phyloP scores from a whole-genome alignment of 2,113 vertebrate genomes.

The Platichthys flesus region DNA sequence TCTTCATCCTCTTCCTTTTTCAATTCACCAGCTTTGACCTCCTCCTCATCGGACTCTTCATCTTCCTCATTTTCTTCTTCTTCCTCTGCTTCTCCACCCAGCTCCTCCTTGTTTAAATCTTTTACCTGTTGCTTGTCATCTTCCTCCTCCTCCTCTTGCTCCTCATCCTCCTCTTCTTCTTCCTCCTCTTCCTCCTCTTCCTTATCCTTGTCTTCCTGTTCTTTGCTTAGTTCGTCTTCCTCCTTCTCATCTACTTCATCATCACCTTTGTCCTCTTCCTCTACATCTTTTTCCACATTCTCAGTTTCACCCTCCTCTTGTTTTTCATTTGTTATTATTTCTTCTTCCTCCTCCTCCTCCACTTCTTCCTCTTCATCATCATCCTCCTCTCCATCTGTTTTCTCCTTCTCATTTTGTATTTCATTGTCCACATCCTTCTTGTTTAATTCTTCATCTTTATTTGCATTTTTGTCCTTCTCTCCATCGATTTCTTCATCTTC shows the following conservation, averaged over 20 bases:
- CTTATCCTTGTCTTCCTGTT: not conserved
- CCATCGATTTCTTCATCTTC: not conserved
- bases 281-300: not conserved
- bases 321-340: rapidly evolving
- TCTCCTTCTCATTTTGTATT: not conserved
- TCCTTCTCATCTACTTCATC: not conserved
- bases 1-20: not conserved
- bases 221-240: not conserved
- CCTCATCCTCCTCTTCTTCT: not conserved
- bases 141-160: not conserved
- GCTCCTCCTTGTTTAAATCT: too few species aligned
- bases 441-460: not conserved
- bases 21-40: not conserved
- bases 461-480: not conserved
- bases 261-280: not conserved
- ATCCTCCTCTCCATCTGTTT: not conserved
- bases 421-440: not conserved
- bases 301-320: not conserved
- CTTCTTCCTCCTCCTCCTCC: not conserved
- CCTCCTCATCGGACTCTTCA: not conserved
- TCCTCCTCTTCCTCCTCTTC: not conserved
- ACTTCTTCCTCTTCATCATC: rapidly evolving
- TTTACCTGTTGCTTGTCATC: too few species aligned
- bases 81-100: too few species aligned
- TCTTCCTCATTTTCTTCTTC: not conserved